Evolutionary conservation across 2,797 vertebrate species (phyloP), one percentile per base, ranked within the genome.

Genomic region (Phataginus tricuspis): DNA sequence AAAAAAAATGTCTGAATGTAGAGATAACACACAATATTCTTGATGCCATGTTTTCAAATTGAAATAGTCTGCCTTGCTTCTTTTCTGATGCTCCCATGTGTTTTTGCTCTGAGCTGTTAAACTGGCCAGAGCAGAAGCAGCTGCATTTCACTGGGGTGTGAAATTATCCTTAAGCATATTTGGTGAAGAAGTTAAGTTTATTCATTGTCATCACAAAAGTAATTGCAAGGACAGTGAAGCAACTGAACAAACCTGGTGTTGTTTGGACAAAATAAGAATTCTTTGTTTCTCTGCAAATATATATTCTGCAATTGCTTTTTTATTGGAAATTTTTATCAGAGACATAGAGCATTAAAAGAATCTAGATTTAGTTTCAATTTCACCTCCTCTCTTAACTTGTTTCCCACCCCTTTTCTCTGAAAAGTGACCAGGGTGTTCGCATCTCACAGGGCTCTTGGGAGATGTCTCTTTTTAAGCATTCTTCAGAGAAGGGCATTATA

Each of bases 101-200:
- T 82, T 90, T 89, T 89, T 68, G 63, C 92, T 97, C 91, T 80
- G 55, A 74, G 83, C 79, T 75, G 63, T 75, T 85, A 82, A 87
- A 95, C 66, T 69, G 82, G 63, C 77, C 63, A 34, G 1, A 34
- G 37, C 55, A 88, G 94, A 71, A 95, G 96, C 97, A 97, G 97
- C 97, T 97, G 97, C 80, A 92, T 34, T 9, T 84, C 93, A 96
- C 66, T 97, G 94, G 90, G 87, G 66, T 97, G 82, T 97, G 96
- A 98, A 98, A 97, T 97, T 90, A 96, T 92, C 93, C 55, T 85
- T 68, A 94, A 87, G 77, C 57, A 49, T 94, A 91, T 95, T 85
- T 96, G 86, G 64, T 74, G 49, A 66, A 94, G 68, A 45, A 94
- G 86, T 91, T 88, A 94, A 89, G 89, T 90, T 90, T 96, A 96